These are phyloP conservation scores for Tachycineta bicolor DNA, from an alignment of 2,113 vertebrate species.

Conservation along the genomic window DNA sequence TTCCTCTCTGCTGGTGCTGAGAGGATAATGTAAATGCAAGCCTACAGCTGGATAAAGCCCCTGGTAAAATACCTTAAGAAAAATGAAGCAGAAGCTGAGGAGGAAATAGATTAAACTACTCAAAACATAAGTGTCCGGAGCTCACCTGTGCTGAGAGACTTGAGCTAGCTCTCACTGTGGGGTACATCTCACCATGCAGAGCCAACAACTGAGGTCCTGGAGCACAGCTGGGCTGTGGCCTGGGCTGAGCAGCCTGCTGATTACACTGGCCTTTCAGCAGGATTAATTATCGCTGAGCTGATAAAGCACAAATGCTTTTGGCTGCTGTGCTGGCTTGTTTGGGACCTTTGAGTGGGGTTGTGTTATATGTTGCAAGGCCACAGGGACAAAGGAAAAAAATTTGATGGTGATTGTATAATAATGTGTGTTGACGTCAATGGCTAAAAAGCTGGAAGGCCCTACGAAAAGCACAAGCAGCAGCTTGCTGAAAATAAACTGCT, in stretches of 20 bases:
- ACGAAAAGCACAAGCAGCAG: not conserved
- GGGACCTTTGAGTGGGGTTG: not conserved
- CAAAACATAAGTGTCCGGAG: rapidly evolving
- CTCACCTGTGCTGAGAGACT: not conserved
- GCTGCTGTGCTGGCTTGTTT: not conserved
- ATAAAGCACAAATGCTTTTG: not conserved
- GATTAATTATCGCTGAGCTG: constrained; percentile 6
- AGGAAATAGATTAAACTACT: not conserved
- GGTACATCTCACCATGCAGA: not conserved
- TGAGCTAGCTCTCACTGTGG: not conserved
- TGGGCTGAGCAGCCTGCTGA: not conserved
- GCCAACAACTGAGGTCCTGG: not conserved
- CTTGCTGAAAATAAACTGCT: not conserved
- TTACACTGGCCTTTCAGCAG: not conserved
- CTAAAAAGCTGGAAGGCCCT: not conserved
- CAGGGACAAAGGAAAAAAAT: not conserved
- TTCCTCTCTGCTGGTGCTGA: rapidly evolving
- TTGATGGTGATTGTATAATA: not conserved
- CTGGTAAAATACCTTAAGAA: not conserved
- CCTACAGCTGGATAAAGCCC: not conserved
- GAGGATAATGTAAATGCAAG: not conserved
- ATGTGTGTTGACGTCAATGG: not conserved
- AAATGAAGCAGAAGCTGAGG: not conserved
- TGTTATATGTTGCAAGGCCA: not conserved
- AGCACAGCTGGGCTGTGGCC: not conserved